Evolutionary conservation across 2,888 invertebrate genomes (phyloP), one percentile per base, ranked within the genome.

Genomic region (Archaeoteleia sp.): DNA sequence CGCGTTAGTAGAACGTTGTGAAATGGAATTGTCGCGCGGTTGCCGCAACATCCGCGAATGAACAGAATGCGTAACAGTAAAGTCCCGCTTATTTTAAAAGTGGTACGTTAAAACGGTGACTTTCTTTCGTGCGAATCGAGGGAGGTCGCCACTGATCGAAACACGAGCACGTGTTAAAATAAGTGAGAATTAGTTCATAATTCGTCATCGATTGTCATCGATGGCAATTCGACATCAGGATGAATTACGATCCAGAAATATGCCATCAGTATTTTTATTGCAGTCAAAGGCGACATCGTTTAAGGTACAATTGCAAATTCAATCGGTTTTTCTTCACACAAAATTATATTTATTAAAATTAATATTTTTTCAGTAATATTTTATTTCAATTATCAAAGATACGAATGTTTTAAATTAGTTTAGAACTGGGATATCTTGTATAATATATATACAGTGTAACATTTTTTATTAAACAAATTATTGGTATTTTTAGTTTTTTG

Each of bases 201-300:
- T n/a, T n/a, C n/a, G n/a, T n/a, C n/a, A n/a, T n/a, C n/a, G n/a
- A n/a, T n/a, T n/a, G 58, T n/a, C 29, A 29, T 15, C 20, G 57
- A 39, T 54, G 46, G 46, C 39, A 61, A 46, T 53, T 54, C 39
- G 9, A 57, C 20, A n/a, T 61, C 53, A 81, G 67, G 72, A 83
- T 83, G 83, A 83, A 82, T 76, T 76, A 82, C 81, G 81, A 82
- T 70, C 66, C 78, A 60, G 62, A 77, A 46, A 73, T 80, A 65
- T 83, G 82, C 70, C 79, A 72, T 30, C 80, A 77, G 62, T 82
- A 84, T 63, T 84, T 84, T 72, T 84, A 84, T 71, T 80, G 76
- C 72, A 84, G 84, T 51, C 82, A 84, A 70, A 78, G 83, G 57
- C 76, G 83, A 32, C 79, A 82, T 29, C 82, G 83, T 13, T 71